Percentiles rank a stretch among this genome's conserved stretches.
Conservation (phyloP, 2,113 vertebrate genomes). For the Procavia capensis region DNA sequence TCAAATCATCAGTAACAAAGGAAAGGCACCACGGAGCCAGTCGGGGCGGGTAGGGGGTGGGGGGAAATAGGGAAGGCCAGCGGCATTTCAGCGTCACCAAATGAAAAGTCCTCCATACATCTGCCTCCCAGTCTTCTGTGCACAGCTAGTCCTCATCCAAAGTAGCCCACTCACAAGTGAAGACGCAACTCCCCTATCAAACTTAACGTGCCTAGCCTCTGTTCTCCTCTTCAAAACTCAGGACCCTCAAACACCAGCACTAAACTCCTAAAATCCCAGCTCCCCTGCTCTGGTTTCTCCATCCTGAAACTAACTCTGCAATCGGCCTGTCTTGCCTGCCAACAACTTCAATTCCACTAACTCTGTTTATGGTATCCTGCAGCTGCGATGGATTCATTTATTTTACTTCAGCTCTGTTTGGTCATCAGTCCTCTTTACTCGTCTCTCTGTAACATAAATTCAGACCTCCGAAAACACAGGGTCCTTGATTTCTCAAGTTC, state of each 20-base stretch:
- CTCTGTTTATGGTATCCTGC: constrained; percentile 5
- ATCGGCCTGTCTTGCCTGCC: constrained; percentile 78
- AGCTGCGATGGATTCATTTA: not conserved
- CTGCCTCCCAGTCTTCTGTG: not conserved
- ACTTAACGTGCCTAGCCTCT: not conserved
- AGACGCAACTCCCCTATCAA: not conserved
- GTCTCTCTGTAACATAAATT: not conserved
- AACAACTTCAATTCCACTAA: constrained; percentile 51
- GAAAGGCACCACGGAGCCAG: not conserved
- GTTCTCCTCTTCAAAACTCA: not conserved
- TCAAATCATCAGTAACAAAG: constrained; percentile 41
- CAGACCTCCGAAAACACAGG: not conserved
- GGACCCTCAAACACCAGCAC: not conserved
- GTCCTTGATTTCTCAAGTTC: not conserved
- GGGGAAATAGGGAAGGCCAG: not conserved
- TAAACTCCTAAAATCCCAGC: not conserved
- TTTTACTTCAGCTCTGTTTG: not conserved
- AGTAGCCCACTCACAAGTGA: not conserved
- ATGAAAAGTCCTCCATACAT: not conserved
- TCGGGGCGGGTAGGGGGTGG: too few relatives aligned
- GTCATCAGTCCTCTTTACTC: not conserved
- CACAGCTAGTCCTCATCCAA: not conserved
- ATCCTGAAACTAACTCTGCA: constrained; percentile 2
- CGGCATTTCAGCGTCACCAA: not conserved
- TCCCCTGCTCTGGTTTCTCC: not conserved